Percentiles rank a stretch among this genome's conserved stretches.
These are phyloP conservation scores for Pseudonaja textilis DNA, from an alignment of 2,113 vertebrate genomes.

Conservation along the genomic window DNA sequence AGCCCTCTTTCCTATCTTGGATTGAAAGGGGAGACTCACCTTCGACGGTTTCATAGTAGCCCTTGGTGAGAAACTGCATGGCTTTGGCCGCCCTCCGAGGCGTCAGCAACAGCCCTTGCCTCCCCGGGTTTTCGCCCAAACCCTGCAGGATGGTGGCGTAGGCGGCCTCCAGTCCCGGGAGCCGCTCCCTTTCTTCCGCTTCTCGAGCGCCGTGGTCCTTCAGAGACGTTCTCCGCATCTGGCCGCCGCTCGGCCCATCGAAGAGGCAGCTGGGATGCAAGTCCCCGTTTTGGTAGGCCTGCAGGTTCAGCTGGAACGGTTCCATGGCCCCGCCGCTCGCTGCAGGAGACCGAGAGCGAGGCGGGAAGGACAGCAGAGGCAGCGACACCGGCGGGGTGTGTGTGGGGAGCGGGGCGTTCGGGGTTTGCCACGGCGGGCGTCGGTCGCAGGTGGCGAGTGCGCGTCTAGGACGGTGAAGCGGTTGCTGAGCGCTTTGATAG, in stretches of 20 bases:
- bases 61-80: conserved; percentile 83
- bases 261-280: conserved; percentile 46
- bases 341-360: too few species aligned
- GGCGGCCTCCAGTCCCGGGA: conserved; percentile 67
- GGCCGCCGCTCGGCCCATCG: conserved; percentile 48
- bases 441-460: neutral
- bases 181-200: conserved; percentile 50
- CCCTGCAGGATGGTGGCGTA: conserved; percentile 75
- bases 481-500: neutral
- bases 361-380: too few species aligned
- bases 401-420: neutral
- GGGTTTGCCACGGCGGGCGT: neutral
- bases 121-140: conserved; percentile 75
- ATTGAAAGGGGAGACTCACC: conserved; percentile 61
- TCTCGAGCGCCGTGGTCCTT: conserved; percentile 47
- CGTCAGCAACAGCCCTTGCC: conserved; percentile 76
- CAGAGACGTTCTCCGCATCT: conserved; percentile 53
- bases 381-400: fast-evolving
- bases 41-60: conserved; percentile 74
- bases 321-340: conserved; percentile 16
- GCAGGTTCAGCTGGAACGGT: conserved; percentile 47
- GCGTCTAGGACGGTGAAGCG: neutral
- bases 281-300: conserved; percentile 53
- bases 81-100: conserved; percentile 78
- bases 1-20: neutral